Evolutionary conservation across 2,797 vertebrate species (phyloP).

Genomic region (Micropoecilia bifurca): DNA sequence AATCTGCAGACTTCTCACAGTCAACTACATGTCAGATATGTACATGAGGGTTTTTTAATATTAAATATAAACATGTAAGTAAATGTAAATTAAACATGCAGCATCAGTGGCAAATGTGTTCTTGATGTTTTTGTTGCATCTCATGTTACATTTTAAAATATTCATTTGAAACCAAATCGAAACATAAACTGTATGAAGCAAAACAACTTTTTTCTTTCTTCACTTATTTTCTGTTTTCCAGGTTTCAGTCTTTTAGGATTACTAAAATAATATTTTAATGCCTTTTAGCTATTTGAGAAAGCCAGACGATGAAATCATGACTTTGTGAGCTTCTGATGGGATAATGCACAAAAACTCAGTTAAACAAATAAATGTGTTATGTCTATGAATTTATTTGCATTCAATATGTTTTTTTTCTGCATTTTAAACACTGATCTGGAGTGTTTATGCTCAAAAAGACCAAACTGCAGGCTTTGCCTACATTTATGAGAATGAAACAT

Average conservation of each 20-base stretch:
- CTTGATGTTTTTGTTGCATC: not conserved
- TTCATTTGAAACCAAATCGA: not conserved
- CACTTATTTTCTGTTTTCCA: not conserved
- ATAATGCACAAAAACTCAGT: not conserved
- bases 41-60: not conserved
- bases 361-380: not conserved
- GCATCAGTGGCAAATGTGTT: conserved; percentile 4
- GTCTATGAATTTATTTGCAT: not conserved
- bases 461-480: not conserved
- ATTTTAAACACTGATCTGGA: conserved; percentile 10
- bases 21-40: not conserved
- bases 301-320: not conserved
- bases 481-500: not conserved
- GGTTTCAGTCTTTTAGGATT: not conserved
- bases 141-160: not conserved
- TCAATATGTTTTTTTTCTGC: not conserved
- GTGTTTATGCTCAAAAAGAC: not conserved
- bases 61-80: conserved; percentile 1
- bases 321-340: not conserved
- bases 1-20: not conserved
- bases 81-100: conserved; percentile 22
- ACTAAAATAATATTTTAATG: not conserved
- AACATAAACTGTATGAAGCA: not conserved
- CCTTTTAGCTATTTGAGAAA: not conserved
- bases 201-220: not conserved